These are phyloP conservation scores for Rhadina sibilatrix DNA, from an alignment of 2,113 vertebrate species.

Conservation along the genomic window DNA sequence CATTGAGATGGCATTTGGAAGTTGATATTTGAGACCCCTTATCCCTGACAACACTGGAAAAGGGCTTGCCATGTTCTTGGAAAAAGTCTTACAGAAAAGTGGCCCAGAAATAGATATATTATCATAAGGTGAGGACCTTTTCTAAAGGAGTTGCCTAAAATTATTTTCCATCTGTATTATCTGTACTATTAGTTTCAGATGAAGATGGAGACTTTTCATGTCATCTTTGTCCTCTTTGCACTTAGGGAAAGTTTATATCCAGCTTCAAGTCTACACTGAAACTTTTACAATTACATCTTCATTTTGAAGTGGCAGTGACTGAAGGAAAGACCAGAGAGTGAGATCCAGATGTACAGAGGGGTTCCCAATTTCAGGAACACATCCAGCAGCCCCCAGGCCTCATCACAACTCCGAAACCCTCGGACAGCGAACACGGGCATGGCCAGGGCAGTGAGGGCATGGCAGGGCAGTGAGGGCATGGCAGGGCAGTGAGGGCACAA, in stretches of 20 bases:
- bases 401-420: background rate
- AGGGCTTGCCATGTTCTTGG: background rate
- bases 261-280: background rate
- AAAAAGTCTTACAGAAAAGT: background rate
- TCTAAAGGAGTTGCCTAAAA: background rate
- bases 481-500: background rate
- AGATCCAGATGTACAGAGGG: accelerated
- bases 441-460: background rate
- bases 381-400: no score
- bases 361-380: background rate
- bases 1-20: background rate
- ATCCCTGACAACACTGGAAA: background rate
- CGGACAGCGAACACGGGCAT: accelerated
- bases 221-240: background rate
- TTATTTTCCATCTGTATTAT: background rate
- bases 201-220: background rate
- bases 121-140: background rate
- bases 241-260: background rate
- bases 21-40: background rate
- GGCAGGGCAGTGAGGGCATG: background rate
- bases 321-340: background rate
- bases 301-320: accelerated
- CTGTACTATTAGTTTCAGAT: background rate
- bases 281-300: background rate
- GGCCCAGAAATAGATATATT: background rate